phyloP scores from a whole-genome alignment of 2,888 invertebrate genomes.

The Leucania comma region DNA sequence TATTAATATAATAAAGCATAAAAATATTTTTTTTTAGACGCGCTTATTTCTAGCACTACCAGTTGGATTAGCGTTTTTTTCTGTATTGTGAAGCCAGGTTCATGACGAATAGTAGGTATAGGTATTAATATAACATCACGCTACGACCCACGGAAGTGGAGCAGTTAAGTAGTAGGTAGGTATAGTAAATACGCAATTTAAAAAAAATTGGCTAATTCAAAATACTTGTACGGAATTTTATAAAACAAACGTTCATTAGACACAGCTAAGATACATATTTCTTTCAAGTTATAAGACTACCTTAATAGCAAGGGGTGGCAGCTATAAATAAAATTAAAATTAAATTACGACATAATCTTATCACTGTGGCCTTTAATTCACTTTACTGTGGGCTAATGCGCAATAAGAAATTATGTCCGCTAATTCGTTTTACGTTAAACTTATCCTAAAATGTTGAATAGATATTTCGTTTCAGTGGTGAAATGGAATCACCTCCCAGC shows the following conservation, averaged over 20 bases:
- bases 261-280: constrained; percentile 26
- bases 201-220: not conserved
- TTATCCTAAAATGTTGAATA: constrained; percentile 48
- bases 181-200: too few species aligned
- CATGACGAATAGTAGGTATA: too few species aligned
- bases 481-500: constrained; percentile 78
- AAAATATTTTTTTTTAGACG: too few species aligned
- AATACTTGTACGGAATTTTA: not conserved
- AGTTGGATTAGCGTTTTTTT: too few species aligned
- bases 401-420: constrained; percentile 56
- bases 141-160: too few species aligned
- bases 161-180: too few species aligned
- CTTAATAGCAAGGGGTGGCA: constrained; percentile 30
- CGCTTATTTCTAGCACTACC: too few species aligned
- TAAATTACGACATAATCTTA: constrained; percentile 64
- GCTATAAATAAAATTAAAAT: constrained; percentile 59
- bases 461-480: constrained; percentile 61
- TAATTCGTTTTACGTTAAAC: constrained; percentile 53
- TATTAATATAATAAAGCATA: too few species aligned
- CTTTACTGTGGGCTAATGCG: constrained; percentile 43
- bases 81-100: too few species aligned
- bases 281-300: constrained; percentile 30
- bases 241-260: too few species aligned
- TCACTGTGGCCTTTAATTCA: constrained; percentile 61
- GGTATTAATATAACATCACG: too few species aligned